Evolutionary conservation across 2,797 vertebrate genomes (phyloP).

Genomic region (Scolopax rusticola): DNA sequence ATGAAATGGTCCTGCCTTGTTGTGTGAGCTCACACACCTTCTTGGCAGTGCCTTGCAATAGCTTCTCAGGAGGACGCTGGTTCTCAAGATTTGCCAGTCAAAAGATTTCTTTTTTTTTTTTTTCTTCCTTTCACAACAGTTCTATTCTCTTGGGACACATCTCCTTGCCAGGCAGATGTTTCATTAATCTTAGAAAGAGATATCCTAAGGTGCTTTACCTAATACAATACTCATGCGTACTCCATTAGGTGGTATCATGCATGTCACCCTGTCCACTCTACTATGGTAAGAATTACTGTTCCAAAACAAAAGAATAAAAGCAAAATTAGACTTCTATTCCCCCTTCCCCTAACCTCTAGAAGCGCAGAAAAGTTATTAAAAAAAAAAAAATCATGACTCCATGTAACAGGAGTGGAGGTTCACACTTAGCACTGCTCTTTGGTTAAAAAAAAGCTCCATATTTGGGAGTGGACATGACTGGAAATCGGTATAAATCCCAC

Average conservation of each 20-base stretch:
- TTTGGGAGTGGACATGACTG: background rate
- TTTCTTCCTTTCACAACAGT: background rate
- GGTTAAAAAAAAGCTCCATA: background rate
- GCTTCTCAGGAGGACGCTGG: background rate
- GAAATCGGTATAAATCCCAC: background rate
- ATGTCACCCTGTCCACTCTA: accelerated
- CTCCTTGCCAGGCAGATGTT: background rate
- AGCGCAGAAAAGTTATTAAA: background rate
- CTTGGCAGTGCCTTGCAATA: background rate
- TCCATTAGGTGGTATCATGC: background rate
- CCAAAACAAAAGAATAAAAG: background rate
- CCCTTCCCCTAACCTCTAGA: background rate
- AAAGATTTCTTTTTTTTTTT: background rate
- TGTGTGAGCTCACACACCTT: background rate
- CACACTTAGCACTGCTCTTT: background rate
- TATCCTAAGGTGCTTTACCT: background rate
- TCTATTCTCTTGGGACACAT: background rate
- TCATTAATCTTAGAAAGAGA: background rate
- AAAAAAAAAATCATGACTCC: background rate
- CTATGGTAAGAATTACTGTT: background rate
- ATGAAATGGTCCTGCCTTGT: background rate
- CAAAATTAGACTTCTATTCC: background rate
- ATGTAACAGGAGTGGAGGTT: background rate
- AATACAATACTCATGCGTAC: background rate
- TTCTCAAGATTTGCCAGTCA: background rate